These are phyloP conservation scores for Rhinolophus ferrumequinum DNA, from an alignment of 2,113 vertebrate genomes.

Conservation along the genomic window DNA sequence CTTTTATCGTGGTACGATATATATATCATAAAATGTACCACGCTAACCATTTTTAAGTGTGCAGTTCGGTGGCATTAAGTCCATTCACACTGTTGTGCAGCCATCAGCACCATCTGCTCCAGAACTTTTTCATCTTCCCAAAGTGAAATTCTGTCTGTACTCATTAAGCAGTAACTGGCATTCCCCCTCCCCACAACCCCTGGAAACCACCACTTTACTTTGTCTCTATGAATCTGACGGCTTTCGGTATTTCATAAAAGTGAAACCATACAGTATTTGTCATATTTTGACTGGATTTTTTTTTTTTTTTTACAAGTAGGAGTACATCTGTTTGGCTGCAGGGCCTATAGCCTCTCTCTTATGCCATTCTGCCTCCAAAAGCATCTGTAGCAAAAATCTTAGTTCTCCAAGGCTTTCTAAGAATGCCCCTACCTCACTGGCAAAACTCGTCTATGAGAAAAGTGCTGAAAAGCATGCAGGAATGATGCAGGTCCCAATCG, in stretches of 20 bases:
- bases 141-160: neutral
- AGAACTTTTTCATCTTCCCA: neutral
- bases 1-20: neutral
- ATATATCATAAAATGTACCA: neutral
- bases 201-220: neutral
- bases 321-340: neutral
- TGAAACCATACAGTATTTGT: neutral
- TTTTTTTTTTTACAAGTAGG: neutral
- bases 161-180: neutral
- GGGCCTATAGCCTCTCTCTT: neutral
- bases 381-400: neutral
- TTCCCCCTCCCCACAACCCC: neutral
- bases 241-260: neutral
- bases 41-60: neutral
- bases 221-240: neutral
- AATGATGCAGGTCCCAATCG: neutral
- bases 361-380: neutral
- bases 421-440: neutral
- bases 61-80: neutral
- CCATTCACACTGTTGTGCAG: neutral
- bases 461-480: neutral
- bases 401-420: neutral
- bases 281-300: neutral
- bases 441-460: neutral
- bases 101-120: neutral